Base-by-base conservation (phyloP, 1,140 invertebrate genomes). In the Drosophila tsacasi region DNA sequence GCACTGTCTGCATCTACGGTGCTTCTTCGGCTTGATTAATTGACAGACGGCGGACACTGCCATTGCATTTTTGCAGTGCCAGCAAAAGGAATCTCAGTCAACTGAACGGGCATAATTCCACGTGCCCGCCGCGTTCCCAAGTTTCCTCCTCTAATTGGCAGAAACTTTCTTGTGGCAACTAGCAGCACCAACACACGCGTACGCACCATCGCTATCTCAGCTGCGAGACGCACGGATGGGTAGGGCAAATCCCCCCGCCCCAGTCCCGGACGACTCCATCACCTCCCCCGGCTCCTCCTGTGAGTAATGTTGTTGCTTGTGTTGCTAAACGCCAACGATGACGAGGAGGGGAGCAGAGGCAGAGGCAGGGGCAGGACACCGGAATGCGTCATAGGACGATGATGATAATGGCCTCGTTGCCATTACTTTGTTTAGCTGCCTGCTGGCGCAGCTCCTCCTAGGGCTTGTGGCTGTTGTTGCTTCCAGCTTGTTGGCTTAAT, bases 351-450 rank as follows among this genome's bases (percentile, higher is more conserved):
- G 23, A 19, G 35, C 15, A 21, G 61, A 35, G 13, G 39, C 15
- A n/a, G 61, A 19, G 39, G 9, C 8, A 9, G 19, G n/a, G 58
- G 15, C 32, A 42, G n/a, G 58, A 19, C 32, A 42, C 2, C 37
- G 46, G 68, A 61, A 21, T 61, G 68, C 71, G 71, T 74, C 71
- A 74, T 76, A 69, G 54, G 67, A 77, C 57, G 73, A 81, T 90
- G 85, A 87, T 79, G 85, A 81, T 84, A 87, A 87, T 87, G 73
- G 85, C 62, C 68, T 79, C 85, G 77, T 87, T 84, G 73, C 69
- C 60, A 46, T 79, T 83, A 68, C 60, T 75, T 68, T 80, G 77
- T 79, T 74, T 71, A 46, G 71, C 60, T 64, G 69, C 46, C 61
- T 60, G 49, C 49, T 63, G 50, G 39, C 64, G 49, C 50, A 50